Evolutionary conservation across 2,113 vertebrate genomes (phyloP).

Genomic region (Dascyllus trimaculatus): DNA sequence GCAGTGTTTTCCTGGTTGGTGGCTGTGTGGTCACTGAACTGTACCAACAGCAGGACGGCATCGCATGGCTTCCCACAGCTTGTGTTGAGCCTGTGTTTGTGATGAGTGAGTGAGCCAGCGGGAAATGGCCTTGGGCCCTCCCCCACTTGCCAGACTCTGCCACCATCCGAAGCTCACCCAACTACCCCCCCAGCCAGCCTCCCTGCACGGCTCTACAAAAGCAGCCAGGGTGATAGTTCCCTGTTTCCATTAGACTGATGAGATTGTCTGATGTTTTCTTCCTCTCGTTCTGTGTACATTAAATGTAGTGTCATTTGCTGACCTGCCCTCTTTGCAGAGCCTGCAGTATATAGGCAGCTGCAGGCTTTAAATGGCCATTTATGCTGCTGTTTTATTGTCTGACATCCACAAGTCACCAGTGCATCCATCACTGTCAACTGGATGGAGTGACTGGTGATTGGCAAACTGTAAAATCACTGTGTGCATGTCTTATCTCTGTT

Average conservation of each 20-base stretch:
- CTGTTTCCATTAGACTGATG: constrained; percentile 56
- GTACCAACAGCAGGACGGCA: background rate
- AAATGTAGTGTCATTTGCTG: constrained; percentile 29
- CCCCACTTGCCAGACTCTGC: background rate
- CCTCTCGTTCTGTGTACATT: constrained; percentile 14
- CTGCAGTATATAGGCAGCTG: background rate
- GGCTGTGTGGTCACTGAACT: background rate
- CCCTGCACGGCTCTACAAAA: constrained; percentile 12
- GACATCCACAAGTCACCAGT: too few species aligned
- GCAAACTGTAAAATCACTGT: too few species aligned
- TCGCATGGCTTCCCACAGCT: background rate
- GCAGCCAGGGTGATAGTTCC: constrained; percentile 47
- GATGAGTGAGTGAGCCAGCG: background rate
- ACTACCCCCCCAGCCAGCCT: background rate
- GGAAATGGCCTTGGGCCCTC: background rate
- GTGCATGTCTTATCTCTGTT: too few species aligned
- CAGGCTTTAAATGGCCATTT: background rate
- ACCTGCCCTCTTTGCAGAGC: constrained; percentile 3
- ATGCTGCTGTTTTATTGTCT: background rate
- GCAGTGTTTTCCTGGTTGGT: constrained; percentile 30
- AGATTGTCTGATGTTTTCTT: constrained; percentile 46
- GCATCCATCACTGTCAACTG: too few species aligned
- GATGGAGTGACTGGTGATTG: too few species aligned
- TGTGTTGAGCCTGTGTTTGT: background rate
- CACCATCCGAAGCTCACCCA: background rate